A percentile compares a stretch with the other conserved stretches of the same genome.
phyloP scores from a whole-genome alignment of 2,113 vertebrate species.

The Tretioscincus oriximinensis region DNA sequence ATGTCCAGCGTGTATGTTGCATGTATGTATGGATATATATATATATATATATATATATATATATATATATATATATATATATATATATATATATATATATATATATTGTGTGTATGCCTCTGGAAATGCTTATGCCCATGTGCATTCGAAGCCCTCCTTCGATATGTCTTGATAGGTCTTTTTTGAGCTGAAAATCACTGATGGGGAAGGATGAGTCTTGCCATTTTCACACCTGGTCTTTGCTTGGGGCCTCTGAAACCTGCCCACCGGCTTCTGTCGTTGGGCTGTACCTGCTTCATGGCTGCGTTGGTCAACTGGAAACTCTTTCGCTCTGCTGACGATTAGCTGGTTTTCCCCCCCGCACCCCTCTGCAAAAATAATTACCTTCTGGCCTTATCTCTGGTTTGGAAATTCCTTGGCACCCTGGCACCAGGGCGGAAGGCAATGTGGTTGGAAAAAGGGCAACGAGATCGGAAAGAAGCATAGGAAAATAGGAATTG shows the following conservation, averaged over 20 bases:
- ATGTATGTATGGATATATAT: background rate
- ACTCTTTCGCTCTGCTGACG: background rate
- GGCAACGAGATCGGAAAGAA: background rate
- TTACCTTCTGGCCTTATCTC: background rate
- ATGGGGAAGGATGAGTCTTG: conserved; percentile 16
- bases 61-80: no score
- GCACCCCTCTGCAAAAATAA: rapidly evolving
- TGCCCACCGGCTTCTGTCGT: conserved; percentile 40
- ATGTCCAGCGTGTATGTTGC: background rate
- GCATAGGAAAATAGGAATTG: background rate
- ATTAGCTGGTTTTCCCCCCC: background rate
- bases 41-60: no score
- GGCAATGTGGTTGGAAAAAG: background rate
- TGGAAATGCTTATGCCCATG: no score
- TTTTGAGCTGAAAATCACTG: background rate
- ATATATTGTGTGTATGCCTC: no score
- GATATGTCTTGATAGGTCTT: background rate
- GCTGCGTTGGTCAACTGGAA: conserved; percentile 15
- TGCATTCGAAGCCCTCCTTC: background rate
- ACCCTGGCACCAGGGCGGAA: background rate
- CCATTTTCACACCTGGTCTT: background rate
- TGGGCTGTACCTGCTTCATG: conserved; percentile 43
- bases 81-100: no score
- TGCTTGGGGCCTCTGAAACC: background rate
- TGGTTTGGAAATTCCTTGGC: background rate